These are phyloP conservation scores for Carollia perspicillata DNA, from an alignment of 2,113 vertebrate genomes.

Conservation along the genomic window DNA sequence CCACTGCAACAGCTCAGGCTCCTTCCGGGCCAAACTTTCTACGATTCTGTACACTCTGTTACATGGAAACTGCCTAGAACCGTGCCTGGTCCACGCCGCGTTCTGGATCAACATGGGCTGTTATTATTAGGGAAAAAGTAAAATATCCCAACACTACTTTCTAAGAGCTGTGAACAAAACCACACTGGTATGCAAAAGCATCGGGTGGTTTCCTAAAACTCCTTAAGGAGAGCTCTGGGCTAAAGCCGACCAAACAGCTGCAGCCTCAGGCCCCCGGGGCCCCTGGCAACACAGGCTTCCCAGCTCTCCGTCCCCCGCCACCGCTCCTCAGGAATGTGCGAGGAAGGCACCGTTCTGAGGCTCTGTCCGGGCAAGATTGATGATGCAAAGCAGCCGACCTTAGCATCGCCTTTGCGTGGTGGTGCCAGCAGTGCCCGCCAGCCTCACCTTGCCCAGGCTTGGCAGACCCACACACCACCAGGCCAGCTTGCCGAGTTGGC, in stretches of 20 bases:
- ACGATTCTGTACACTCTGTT: not conserved
- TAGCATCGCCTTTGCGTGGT: conserved; percentile 75
- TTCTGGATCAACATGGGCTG: not conserved
- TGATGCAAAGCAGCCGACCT: conserved; percentile 81
- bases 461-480: conserved; percentile 63
- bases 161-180: not conserved
- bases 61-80: not conserved
- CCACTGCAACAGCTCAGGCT: not conserved
- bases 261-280: not conserved
- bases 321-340: conserved; percentile 80
- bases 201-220: conserved; percentile 15
- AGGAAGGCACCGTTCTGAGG: conserved; percentile 71
- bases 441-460: conserved; percentile 74
- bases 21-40: not conserved
- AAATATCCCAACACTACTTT: not conserved
- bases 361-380: conserved; percentile 78
- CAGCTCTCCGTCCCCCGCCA: conserved; percentile 74
- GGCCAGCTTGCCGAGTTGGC: not conserved
- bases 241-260: conserved; percentile 36
- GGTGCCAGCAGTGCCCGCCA: conserved; percentile 72
- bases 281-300: conserved; percentile 14
- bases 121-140: not conserved
- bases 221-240: not conserved
- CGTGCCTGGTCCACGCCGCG: not conserved
- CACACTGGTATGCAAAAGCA: not conserved